A percentile compares a stretch with the other conserved stretches of the same genome.
These are phyloP conservation scores for Laterallus jamaicensis DNA, from an alignment of 2,113 vertebrate genomes.

Conservation along the genomic window DNA sequence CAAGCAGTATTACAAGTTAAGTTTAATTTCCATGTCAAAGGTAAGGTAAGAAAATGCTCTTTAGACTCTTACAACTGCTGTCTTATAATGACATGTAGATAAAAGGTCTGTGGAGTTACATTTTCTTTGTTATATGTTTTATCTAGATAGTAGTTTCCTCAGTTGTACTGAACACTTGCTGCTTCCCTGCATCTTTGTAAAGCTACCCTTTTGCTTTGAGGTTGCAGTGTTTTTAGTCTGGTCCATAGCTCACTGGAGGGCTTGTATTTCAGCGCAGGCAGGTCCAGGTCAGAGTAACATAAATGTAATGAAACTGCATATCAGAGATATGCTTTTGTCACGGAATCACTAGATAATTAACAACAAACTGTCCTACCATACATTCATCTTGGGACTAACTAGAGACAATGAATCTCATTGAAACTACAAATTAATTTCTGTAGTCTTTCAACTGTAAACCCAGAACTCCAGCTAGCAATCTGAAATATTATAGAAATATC, in stretches of 20 bases:
- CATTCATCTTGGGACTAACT: not conserved
- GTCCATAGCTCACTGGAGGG: not conserved
- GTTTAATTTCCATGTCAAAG: not conserved
- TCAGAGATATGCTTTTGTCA: not conserved
- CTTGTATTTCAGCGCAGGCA: not conserved
- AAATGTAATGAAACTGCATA: not conserved
- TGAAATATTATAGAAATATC: not conserved
- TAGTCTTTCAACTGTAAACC: not conserved
- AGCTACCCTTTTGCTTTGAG: not conserved
- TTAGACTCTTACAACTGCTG: not conserved
- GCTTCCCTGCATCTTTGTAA: not conserved
- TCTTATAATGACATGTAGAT: not conserved
- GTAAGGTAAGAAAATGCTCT: not conserved
- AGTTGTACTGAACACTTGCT: not conserved
- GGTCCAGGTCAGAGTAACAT: not conserved
- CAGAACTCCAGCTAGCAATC: not conserved
- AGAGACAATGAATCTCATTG: not conserved
- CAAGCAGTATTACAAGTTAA: not conserved
- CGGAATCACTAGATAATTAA: not conserved
- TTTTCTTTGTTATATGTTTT: not conserved
- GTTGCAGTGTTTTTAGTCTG: not conserved
- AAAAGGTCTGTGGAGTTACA: not conserved
- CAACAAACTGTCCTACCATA: not conserved
- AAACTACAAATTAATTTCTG: not conserved
- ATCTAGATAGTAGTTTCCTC: not conserved